phyloP scores from a whole-genome alignment of 35 echinoderm and acorn worm genomes.

The Ophiothrix spiculata region DNA sequence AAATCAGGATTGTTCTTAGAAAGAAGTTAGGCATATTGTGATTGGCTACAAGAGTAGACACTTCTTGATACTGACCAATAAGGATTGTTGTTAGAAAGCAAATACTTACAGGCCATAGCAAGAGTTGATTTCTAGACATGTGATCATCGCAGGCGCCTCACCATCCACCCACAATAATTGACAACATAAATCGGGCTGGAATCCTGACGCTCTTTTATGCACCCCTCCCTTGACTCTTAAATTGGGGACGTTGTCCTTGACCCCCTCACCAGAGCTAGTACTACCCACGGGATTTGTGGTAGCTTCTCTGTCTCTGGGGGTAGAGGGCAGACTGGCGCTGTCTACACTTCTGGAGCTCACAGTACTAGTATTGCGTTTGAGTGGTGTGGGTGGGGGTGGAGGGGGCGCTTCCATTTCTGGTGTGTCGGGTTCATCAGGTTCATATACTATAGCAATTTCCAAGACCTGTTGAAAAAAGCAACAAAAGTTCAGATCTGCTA shows the following conservation, averaged over 20 bases:
- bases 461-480: conserved; percentile 50
- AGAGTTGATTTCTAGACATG: conserved; percentile 71
- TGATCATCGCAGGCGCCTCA: conserved; percentile 78
- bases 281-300: conserved; percentile 29
- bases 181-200: conserved; percentile 72
- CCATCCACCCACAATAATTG: conserved; percentile 91
- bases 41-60: no score
- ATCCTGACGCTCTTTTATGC: conserved; percentile 69
- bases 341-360: conserved; percentile 42
- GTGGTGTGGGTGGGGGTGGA: conserved; percentile 49
- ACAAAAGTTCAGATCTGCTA: no score
- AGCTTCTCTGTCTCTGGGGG: conserved; percentile 16
- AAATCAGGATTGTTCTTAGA: no score
- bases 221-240: conserved; percentile 72
- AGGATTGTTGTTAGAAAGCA: no score
- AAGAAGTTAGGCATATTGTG: no score
- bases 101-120: conserved; percentile 91
- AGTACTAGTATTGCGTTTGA: conserved; percentile 83
- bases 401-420: conserved; percentile 80
- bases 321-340: conserved; percentile 30
- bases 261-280: conserved; percentile 60
- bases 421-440: conserved; percentile 84
- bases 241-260: conserved; percentile 87
- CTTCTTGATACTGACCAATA: no score
- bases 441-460: conserved; percentile 91